These are phyloP conservation scores for Brachyopa scutellaris DNA, from an alignment of 2,888 invertebrate species.

Conservation along the genomic window DNA sequence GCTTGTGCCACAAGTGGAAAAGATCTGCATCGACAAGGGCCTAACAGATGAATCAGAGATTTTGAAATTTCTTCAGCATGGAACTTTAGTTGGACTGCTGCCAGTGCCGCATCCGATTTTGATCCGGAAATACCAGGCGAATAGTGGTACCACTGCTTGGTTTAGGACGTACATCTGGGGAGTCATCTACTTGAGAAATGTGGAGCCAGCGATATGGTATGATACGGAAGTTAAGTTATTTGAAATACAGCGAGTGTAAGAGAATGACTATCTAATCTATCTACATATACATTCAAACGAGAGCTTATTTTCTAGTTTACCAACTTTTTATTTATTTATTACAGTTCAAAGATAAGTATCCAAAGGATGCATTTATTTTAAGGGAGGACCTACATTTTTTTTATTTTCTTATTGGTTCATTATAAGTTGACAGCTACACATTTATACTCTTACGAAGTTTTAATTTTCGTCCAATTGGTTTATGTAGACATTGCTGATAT, in stretches of 20 bases:
- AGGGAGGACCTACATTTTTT: background rate
- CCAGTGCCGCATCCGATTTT: constrained; percentile 99
- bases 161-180: constrained; percentile 99
- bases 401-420: background rate
- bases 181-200: constrained; percentile 98
- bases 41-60: constrained; percentile 99
- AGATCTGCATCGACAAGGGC: constrained; percentile 99
- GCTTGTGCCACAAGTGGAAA: constrained; percentile 99
- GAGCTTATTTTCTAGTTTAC: constrained; percentile 11
- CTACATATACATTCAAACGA: background rate
- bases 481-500: no score
- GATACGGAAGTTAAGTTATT: constrained; percentile 99
- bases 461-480: no score
- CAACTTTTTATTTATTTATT: background rate
- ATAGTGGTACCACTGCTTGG: constrained; percentile 99
- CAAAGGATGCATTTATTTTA: constrained; percentile 32
- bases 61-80: constrained; percentile 98
- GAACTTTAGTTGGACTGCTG: constrained; percentile 97
- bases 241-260: constrained; percentile 97
- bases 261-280: no score
- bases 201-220: constrained; percentile 99
- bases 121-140: constrained; percentile 99
- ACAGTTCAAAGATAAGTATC: constrained; percentile 3
- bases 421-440: no score
- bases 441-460: no score